These are phyloP conservation scores for Rhagonycha fulva DNA, from an alignment of 2,888 invertebrate genomes.

Conservation along the genomic window DNA sequence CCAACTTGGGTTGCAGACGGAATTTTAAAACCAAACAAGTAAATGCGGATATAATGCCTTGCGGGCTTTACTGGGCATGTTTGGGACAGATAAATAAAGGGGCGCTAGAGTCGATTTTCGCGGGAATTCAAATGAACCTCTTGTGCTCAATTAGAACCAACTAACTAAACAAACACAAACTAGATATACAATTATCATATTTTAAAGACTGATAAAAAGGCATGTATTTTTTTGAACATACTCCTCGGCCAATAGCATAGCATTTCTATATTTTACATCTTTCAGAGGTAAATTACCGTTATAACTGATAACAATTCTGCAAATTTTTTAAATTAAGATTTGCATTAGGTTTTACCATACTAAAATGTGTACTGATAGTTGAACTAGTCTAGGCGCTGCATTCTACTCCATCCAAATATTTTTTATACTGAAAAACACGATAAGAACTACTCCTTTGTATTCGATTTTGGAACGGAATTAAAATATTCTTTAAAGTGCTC, in stretches of 20 bases:
- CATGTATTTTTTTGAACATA: background rate
- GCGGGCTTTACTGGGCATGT: no score
- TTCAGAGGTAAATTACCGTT: background rate
- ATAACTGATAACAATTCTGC: slow-evolving; percentile 5
- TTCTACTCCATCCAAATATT: slow-evolving; percentile 4
- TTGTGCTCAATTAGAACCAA: no score
- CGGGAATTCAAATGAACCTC: no score
- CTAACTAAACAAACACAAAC: no score
- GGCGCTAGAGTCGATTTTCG: no score
- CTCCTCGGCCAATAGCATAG: slow-evolving; percentile 1
- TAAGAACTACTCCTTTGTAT: background rate
- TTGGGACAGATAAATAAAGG: no score
- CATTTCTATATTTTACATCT: slow-evolving; percentile 1
- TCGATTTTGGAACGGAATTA: background rate
- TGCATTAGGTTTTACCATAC: background rate
- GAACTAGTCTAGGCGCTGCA: background rate
- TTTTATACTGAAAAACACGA: slow-evolving; percentile 11
- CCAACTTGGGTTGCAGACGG: no score
- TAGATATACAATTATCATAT: background rate
- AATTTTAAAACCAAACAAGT: no score
- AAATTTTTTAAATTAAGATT: slow-evolving; percentile 2
- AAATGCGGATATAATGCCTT: no score
- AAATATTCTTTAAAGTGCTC: background rate
- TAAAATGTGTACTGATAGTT: background rate
- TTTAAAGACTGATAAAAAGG: background rate